Evolutionary conservation across 2,888 invertebrate genomes (phyloP).

Genomic region (Hymenopus coronatus): DNA sequence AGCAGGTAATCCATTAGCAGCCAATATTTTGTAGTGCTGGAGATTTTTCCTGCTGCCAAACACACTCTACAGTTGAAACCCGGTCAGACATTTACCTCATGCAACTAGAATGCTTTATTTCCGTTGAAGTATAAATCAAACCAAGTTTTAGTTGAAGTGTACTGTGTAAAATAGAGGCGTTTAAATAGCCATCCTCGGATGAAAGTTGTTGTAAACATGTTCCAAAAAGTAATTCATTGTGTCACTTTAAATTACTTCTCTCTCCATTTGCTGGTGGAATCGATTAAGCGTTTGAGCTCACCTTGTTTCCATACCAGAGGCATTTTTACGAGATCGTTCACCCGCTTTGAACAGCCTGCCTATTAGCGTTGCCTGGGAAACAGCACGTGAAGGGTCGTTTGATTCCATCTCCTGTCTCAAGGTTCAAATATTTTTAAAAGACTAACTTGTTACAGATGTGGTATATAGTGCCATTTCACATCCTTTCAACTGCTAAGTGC

Average conservation of each 20-base stretch:
- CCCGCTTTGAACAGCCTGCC: neutral
- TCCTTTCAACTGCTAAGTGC: neutral
- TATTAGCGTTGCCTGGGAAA: neutral
- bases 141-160: too few relatives aligned
- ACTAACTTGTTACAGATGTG: neutral
- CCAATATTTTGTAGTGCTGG: too few relatives aligned
- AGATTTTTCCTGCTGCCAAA: too few relatives aligned
- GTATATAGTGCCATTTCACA: neutral
- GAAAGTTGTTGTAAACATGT: neutral
- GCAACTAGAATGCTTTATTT: too few relatives aligned
- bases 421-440: neutral
- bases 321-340: neutral
- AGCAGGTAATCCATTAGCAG: too few relatives aligned
- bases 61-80: too few relatives aligned
- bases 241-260: neutral
- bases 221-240: neutral
- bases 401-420: neutral
- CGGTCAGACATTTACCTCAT: too few relatives aligned
- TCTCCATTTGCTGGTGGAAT: neutral
- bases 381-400: neutral
- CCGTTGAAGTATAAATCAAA: too few relatives aligned
- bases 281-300: neutral
- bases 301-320: neutral
- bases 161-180: too few relatives aligned
- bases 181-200: neutral